Evolutionary conservation across 2,113 vertebrate genomes (phyloP).

Genomic region (Columba livia): DNA sequence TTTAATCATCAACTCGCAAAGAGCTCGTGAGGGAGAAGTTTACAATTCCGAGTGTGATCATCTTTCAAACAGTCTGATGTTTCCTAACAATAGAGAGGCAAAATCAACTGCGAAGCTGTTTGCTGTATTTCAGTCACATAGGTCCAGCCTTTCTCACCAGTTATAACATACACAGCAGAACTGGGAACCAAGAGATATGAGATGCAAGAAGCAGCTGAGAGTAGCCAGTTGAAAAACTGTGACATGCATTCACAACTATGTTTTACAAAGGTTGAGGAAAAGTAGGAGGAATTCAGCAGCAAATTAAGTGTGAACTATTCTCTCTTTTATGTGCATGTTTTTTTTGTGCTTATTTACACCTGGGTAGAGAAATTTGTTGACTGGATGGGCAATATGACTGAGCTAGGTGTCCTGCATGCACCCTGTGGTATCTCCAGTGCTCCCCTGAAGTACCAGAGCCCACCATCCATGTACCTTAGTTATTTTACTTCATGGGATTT

Average conservation of each 20-base stretch:
- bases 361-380: not conserved
- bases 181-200: not conserved
- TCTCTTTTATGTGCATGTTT: not conserved
- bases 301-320: not conserved
- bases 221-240: not conserved
- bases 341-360: not conserved
- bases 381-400: not conserved
- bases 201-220: not conserved
- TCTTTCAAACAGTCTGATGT: not conserved
- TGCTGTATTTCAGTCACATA: not conserved
- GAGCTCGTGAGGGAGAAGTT: not conserved
- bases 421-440: rapidly evolving
- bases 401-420: not conserved
- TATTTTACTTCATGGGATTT: not conserved
- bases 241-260: not conserved
- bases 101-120: not conserved
- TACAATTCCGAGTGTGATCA: not conserved
- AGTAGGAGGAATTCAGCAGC: not conserved
- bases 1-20: conserved; percentile 1
- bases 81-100: not conserved
- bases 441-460: not conserved
- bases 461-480: not conserved
- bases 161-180: not conserved
- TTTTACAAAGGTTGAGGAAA: not conserved
- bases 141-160: not conserved